Percentiles rank a stretch among this genome's conserved stretches.
phyloP scores from a whole-genome alignment of 92 coral and sea anemone genomes.

The Desmophyllum pertusum region DNA sequence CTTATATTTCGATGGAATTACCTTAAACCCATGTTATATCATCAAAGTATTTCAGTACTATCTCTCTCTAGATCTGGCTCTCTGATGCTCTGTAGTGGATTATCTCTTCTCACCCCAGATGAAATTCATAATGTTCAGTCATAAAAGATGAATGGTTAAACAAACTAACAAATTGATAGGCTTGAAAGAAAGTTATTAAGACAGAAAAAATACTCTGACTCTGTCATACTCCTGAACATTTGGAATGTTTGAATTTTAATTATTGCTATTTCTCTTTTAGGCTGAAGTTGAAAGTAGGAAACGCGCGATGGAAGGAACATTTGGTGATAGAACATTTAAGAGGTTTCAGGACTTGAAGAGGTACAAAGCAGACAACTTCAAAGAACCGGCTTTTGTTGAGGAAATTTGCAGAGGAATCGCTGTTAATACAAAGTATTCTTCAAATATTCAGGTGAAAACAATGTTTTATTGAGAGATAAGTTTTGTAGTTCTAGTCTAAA shows the following conservation, averaged over 20 bases:
- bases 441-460: slow-evolving; percentile 67
- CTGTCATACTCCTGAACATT: not conserved
- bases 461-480: too few relatives aligned
- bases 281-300: slow-evolving; percentile 29
- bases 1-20: too few relatives aligned
- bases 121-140: too few relatives aligned
- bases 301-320: slow-evolving; percentile 26
- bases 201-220: not conserved
- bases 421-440: slow-evolving; percentile 69
- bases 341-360: slow-evolving; percentile 30
- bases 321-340: slow-evolving; percentile 24
- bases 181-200: not conserved
- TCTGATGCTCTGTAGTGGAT: too few relatives aligned
- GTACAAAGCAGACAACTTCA: slow-evolving; percentile 11
- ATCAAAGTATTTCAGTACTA: too few relatives aligned
- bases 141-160: not conserved
- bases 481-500: not conserved
- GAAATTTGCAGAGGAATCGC: slow-evolving; percentile 77
- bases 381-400: slow-evolving; percentile 43
- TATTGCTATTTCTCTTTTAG: slow-evolving; percentile 1
- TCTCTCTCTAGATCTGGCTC: too few relatives aligned
- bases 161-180: not conserved
- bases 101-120: too few relatives aligned
- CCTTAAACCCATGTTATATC: too few relatives aligned
- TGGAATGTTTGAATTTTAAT: not conserved